Percentiles rank a stretch among this genome's conserved stretches.
Conservation (phyloP, 2,113 vertebrate species). For the Phalacrocorax aristotelis region DNA sequence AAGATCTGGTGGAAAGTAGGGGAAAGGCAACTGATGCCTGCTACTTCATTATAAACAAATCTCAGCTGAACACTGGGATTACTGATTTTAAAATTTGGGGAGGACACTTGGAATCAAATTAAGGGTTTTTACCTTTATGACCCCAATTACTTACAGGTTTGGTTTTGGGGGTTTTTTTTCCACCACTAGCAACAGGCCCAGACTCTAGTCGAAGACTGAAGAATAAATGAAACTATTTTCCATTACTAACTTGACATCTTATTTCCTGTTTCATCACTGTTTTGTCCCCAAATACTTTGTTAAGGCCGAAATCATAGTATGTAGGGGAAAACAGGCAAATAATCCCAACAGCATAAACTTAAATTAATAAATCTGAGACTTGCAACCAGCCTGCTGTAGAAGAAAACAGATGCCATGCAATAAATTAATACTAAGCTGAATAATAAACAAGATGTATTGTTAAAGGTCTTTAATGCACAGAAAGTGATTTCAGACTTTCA, state of each 20-base stretch:
- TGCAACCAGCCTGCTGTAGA: slow-evolving; percentile 8
- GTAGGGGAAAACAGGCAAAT: background rate
- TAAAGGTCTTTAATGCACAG: slow-evolving; percentile 29
- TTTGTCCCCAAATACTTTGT: background rate
- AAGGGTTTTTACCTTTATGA: background rate
- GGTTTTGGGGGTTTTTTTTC: background rate
- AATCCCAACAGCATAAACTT: background rate
- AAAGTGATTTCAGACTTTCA: slow-evolving; percentile 61
- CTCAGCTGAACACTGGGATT: background rate
- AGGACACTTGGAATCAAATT: background rate
- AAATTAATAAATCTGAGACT: background rate
- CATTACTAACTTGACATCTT: background rate
- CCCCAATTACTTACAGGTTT: background rate
- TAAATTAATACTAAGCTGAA: slow-evolving; percentile 61
- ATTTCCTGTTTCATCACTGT: background rate
- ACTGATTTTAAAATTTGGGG: background rate
- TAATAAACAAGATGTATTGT: slow-evolving; percentile 53
- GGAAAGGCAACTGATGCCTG: background rate
- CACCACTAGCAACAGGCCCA: background rate
- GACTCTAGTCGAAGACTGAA: background rate
- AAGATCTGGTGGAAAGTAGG: background rate
- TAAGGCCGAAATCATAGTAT: background rate
- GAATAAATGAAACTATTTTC: background rate
- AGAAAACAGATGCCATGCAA: slow-evolving; percentile 55
- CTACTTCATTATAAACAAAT: background rate